Percentiles rank a stretch among this genome's conserved stretches.
Conservation (phyloP, 2,888 invertebrate species). For the Norana najaformis region DNA sequence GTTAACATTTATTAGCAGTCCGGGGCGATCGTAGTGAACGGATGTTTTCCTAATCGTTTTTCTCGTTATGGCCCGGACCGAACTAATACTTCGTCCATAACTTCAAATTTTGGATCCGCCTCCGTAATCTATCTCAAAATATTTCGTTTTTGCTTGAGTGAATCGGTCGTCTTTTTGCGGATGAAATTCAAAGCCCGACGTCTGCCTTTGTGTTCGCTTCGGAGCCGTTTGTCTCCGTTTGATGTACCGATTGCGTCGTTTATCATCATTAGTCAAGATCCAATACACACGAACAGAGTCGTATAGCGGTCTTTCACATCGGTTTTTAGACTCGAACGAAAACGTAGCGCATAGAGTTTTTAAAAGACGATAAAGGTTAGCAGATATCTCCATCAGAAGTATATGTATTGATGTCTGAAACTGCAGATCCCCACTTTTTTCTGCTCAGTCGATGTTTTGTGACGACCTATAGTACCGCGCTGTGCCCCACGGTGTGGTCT, state of each 20-base stretch:
- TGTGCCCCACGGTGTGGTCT: no score
- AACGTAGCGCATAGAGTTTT: not conserved
- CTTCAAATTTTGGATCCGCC: no score
- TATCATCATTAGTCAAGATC: not conserved
- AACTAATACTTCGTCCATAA: no score
- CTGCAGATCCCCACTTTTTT: not conserved
- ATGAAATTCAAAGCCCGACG: no score
- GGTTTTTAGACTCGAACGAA: not conserved
- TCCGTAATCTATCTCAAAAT: no score
- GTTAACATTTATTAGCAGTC: no score
- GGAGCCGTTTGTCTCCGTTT: not conserved
- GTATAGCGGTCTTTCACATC: not conserved
- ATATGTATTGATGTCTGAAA: not conserved
- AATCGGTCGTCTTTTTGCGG: no score
- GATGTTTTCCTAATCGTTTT: no score
- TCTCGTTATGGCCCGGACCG: no score
- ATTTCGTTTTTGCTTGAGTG: no score
- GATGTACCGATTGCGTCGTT: not conserved
- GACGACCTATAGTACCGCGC: no score
- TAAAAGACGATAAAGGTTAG: not conserved
- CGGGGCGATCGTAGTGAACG: no score
- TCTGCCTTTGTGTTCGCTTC: not conserved
- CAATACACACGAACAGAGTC: not conserved
- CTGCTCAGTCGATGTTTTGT: not conserved
- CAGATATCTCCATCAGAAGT: not conserved